These are phyloP conservation scores for Acanthacorydalis orientalis DNA, from an alignment of 2,888 invertebrate species.

Conservation along the genomic window DNA sequence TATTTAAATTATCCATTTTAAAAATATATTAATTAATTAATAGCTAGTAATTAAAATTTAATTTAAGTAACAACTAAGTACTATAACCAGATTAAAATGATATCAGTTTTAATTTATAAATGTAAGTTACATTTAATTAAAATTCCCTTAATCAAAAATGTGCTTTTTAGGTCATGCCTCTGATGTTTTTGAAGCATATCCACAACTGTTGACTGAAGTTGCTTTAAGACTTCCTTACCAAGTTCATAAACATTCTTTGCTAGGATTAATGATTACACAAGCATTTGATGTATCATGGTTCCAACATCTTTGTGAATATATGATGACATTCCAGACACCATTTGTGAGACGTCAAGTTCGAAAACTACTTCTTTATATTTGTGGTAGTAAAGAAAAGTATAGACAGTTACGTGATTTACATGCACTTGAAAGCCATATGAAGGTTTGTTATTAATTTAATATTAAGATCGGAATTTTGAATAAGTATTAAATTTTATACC, in stretches of 20 bases:
- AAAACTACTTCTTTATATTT: slow-evolving; percentile 78
- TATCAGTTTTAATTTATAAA: no score
- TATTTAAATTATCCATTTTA: no score
- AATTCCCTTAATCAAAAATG: not conserved
- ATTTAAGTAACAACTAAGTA: no score
- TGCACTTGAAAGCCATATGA: slow-evolving; percentile 77
- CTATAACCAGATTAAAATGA: no score
- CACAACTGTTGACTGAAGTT: slow-evolving; percentile 89
- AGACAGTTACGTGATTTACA: slow-evolving; percentile 86
- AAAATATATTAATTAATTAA: no score
- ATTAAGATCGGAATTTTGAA: no score
- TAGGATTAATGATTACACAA: slow-evolving; percentile 26
- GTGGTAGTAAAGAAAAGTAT: slow-evolving; percentile 92
- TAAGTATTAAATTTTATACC: no score
- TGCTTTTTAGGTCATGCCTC: slow-evolving; percentile 51
- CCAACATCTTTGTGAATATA: slow-evolving; percentile 75
- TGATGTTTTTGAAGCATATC: slow-evolving; percentile 88
- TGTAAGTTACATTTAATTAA: no score
- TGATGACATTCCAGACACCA: slow-evolving; percentile 90
- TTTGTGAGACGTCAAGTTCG: slow-evolving; percentile 76
- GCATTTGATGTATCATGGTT: slow-evolving; percentile 53
- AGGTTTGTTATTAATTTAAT: slow-evolving; percentile 24
- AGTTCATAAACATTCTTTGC: slow-evolving; percentile 61
- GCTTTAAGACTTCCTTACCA: slow-evolving; percentile 86
- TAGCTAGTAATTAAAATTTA: no score